A percentile compares a stretch with the other conserved stretches of the same genome.
These are phyloP conservation scores for Grammomys surdaster DNA, from an alignment of 2,113 vertebrate genomes.

Conservation along the genomic window DNA sequence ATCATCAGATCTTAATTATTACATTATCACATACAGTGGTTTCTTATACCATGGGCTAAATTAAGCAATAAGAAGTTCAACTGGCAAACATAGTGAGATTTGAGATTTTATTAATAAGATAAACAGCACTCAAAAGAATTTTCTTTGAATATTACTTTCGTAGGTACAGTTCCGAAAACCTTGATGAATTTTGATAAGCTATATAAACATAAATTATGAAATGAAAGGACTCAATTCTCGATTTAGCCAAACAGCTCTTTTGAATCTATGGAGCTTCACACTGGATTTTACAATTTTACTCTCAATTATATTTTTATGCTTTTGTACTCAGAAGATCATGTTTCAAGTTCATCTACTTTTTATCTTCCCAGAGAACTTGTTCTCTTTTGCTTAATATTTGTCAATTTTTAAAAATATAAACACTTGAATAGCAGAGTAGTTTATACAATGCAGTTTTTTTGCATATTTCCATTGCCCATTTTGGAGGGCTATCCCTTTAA, in stretches of 20 bases:
- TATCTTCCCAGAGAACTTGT: background rate
- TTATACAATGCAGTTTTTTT: background rate
- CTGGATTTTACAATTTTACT: background rate
- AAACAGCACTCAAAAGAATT: background rate
- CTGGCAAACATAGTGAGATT: background rate
- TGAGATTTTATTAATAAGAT: constrained; percentile 12
- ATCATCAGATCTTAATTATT: background rate
- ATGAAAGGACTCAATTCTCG: background rate
- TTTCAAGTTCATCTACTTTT: background rate
- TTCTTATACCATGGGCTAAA: background rate
- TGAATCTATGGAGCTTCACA: background rate
- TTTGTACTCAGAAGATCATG: constrained; percentile 31
- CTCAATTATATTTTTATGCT: background rate
- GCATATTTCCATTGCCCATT: background rate
- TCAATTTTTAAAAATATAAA: background rate
- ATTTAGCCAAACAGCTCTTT: background rate
- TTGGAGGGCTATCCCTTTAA: background rate
- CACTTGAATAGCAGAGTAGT: constrained; percentile 37
- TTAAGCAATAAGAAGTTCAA: background rate
- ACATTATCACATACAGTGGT: background rate
- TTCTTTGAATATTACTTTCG: constrained; percentile 32
- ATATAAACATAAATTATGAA: constrained; percentile 10
- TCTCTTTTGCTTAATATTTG: background rate
- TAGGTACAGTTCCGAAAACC: background rate
- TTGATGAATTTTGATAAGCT: constrained; percentile 10